phyloP scores from a whole-genome alignment of 2,888 invertebrate genomes.

The Monoplex corrugatus region DNA sequence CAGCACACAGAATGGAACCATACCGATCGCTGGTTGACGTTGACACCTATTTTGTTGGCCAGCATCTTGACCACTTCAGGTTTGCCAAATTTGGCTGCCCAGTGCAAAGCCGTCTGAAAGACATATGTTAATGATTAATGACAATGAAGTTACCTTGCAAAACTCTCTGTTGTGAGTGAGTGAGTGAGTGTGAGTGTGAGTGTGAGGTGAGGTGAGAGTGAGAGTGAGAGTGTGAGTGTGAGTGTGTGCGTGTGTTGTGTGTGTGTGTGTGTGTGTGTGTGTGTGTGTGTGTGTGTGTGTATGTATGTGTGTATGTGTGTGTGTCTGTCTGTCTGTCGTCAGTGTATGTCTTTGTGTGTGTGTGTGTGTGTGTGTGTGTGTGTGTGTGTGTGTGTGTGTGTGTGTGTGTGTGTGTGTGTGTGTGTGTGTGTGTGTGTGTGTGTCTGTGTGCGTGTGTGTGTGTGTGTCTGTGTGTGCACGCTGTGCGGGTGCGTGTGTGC shows the following conservation, averaged over 20 bases:
- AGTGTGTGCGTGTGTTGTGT: too few species aligned
- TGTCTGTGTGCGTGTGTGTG: not conserved
- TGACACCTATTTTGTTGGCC: conserved; percentile 93
- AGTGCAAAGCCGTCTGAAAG: conserved; percentile 94
- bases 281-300: too few species aligned
- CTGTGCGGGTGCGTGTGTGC: not conserved
- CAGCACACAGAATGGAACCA: conserved; percentile 72
- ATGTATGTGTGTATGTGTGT: not conserved
- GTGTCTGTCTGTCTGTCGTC: not conserved
- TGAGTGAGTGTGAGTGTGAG: not conserved
- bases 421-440: not conserved
- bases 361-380: not conserved
- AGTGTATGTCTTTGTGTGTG: not conserved
- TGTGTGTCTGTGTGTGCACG: not conserved
- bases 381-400: too few species aligned
- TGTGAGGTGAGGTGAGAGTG: not conserved
- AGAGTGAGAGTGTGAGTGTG: too few species aligned
- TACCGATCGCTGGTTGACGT: conserved; percentile 94
- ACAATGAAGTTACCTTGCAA: too few species aligned
- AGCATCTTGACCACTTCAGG: conserved; percentile 94
- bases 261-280: too few species aligned
- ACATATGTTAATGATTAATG: too few species aligned
- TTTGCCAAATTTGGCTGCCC: conserved; percentile 97
- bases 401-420: not conserved
- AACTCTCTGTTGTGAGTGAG: not conserved